A percentile compares a stretch with the other conserved stretches of the same genome.
Conservation (phyloP, 2,797 vertebrate genomes). For the Emys orbicularis region DNA sequence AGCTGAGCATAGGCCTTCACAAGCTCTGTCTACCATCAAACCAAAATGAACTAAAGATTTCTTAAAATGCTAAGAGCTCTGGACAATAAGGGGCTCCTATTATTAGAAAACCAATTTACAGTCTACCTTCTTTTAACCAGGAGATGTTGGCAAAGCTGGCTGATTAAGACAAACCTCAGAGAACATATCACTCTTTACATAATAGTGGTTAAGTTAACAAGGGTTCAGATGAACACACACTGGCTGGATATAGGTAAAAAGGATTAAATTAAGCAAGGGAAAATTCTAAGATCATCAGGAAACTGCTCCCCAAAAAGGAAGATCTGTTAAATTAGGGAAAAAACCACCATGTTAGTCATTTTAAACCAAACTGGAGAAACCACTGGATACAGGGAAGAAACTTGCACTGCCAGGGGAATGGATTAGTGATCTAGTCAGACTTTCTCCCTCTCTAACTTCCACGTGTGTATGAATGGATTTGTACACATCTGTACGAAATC, state of each 20-base stretch:
- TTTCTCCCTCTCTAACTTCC: background rate
- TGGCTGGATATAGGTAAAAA: background rate
- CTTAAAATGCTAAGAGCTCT: background rate
- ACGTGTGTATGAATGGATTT: rapidly evolving
- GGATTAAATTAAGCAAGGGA: background rate
- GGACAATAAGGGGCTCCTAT: background rate
- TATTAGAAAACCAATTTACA: background rate
- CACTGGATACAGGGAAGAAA: background rate
- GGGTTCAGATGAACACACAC: background rate
- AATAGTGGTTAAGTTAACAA: background rate
- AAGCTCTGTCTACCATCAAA: background rate
- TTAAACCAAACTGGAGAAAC: background rate
- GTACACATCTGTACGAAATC: background rate
- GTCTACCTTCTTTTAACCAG: background rate
- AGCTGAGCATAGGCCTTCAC: background rate
- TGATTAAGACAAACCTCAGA: background rate
- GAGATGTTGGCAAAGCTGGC: background rate
- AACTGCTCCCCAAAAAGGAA: background rate
- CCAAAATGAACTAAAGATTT: background rate
- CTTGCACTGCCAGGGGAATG: background rate
- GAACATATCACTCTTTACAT: background rate
- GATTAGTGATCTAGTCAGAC: background rate
- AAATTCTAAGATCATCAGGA: background rate
- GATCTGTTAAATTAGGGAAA: background rate
- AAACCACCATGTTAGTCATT: background rate